Conservation (phyloP, 2,797 vertebrate species). For the Cynopterus sphinx region DNA sequence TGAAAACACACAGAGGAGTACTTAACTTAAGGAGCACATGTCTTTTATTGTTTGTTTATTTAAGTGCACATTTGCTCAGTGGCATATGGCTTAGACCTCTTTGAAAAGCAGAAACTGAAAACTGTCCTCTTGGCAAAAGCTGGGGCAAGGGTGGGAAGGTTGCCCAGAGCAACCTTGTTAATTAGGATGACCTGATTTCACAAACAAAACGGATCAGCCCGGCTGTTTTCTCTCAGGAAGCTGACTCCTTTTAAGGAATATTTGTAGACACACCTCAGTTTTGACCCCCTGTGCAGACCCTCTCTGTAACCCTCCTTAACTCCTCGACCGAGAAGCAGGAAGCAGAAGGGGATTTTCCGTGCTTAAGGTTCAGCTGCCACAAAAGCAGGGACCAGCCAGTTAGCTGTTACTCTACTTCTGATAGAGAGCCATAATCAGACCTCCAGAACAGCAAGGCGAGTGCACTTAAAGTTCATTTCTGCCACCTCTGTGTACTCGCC, state of each 20-base stretch:
- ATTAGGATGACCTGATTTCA: constrained; percentile 42
- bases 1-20: not conserved
- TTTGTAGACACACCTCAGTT: not conserved
- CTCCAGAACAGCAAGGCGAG: not conserved
- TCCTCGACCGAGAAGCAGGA: not conserved
- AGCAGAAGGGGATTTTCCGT: not conserved
- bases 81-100: not conserved
- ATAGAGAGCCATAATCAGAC: not conserved
- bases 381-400: accelerated
- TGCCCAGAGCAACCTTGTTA: not conserved
- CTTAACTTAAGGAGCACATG: not conserved
- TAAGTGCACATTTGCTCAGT: not conserved
- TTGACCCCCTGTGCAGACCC: not conserved
- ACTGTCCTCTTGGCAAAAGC: not conserved
- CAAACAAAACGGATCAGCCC: not conserved
- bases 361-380: not conserved
- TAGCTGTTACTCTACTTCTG: not conserved
- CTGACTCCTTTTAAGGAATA: not conserved
- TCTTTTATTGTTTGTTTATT: not conserved
- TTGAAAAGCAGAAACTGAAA: constrained; percentile 11
- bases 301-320: not conserved
- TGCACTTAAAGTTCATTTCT: no score
- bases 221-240: not conserved
- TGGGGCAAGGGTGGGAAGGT: not conserved
- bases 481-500: accelerated